Base-by-base conservation (phyloP, 37 sponge, comb jelly and placozoan genomes). In the Agelas oroides region DNA sequence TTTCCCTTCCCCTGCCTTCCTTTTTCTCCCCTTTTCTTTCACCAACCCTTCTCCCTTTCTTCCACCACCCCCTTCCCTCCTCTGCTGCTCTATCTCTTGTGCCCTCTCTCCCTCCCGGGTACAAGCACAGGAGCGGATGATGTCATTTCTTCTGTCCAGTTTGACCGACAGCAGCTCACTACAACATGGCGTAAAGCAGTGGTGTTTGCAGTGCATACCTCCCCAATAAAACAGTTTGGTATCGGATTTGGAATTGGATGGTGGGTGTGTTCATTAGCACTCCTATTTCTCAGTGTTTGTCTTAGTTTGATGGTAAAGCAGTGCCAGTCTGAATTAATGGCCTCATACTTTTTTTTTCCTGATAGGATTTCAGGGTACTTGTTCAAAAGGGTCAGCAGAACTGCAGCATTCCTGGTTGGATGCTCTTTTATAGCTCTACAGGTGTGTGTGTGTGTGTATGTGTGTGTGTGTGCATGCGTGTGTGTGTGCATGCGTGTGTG, bases 241-340 rank as follows among this genome's bases (percentile, higher is more conserved):
- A 71, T 89, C n/a, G 84, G 90, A 60, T 89, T 89, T 73, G 85
- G 90, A 27, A 79, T 71, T 23, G 90, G 90, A 60, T 89, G 90
- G 90, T 89, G 54, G 65, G 88, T 27, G 18, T 3, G n/a, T 61
- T 61, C 5, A 25, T 15, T 56, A 19, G 18, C 58, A 56, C 18
- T n/a, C n/a, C n/a, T n/a, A n/a, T n/a, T n/a, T n/a, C n/a, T n/a
- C n/a, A n/a, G n/a, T n/a, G n/a, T n/a, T n/a, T n/a, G n/a, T n/a
- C n/a, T n/a, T n/a, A n/a, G n/a, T n/a, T n/a, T n/a, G n/a, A n/a
- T n/a, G n/a, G n/a, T n/a, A n/a, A n/a, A n/a, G n/a, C 46, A 46
- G 46, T 46, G 46, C 6, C 46, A 46, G 8, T 8, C 8, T 8
- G 8, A 46, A 12, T 46, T 46, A 8, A 12, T 46, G 8, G 6